phyloP scores from a whole-genome alignment of 92 coral and sea anemone species.

The Umimayanthus chanpuru region DNA sequence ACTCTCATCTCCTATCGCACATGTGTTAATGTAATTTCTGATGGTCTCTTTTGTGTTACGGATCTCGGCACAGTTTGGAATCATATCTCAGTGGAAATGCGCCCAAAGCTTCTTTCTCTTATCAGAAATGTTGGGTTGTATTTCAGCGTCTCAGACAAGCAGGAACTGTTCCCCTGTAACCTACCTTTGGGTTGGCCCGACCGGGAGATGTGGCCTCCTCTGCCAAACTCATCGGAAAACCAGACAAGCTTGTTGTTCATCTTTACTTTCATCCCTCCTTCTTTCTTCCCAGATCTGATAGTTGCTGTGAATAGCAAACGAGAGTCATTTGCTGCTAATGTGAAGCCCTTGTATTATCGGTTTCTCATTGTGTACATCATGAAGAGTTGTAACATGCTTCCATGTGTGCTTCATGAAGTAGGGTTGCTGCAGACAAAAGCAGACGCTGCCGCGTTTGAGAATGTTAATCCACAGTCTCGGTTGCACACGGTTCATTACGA shows the following conservation, averaged over 20 bases:
- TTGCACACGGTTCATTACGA: constrained; percentile 47
- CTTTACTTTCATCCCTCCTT: constrained; percentile 5
- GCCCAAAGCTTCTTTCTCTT: too few relatives aligned
- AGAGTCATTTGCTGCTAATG: not conserved
- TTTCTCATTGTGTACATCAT: not conserved
- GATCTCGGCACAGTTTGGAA: too few relatives aligned
- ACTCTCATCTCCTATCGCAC: constrained; percentile 43
- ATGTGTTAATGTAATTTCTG: constrained; percentile 9
- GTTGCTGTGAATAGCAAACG: constrained; percentile 25
- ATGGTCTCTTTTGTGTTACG: not conserved
- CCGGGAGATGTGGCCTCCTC: too few relatives aligned
- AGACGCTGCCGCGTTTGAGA: not conserved
- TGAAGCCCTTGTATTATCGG: too few relatives aligned
- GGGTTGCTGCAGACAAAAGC: too few relatives aligned
- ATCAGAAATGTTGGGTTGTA: too few relatives aligned
- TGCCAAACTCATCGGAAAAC: too few relatives aligned
- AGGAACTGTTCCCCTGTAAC: too few relatives aligned
- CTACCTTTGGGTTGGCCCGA: too few relatives aligned
- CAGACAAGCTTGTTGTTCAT: not conserved
- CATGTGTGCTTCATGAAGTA: not conserved
- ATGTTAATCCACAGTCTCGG: too few relatives aligned
- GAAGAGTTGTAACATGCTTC: not conserved
- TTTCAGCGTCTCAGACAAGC: too few relatives aligned
- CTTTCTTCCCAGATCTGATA: not conserved
- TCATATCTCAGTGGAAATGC: too few relatives aligned